phyloP scores from a whole-genome alignment of 2,113 vertebrate genomes.

The Corythornis cristatus region DNA sequence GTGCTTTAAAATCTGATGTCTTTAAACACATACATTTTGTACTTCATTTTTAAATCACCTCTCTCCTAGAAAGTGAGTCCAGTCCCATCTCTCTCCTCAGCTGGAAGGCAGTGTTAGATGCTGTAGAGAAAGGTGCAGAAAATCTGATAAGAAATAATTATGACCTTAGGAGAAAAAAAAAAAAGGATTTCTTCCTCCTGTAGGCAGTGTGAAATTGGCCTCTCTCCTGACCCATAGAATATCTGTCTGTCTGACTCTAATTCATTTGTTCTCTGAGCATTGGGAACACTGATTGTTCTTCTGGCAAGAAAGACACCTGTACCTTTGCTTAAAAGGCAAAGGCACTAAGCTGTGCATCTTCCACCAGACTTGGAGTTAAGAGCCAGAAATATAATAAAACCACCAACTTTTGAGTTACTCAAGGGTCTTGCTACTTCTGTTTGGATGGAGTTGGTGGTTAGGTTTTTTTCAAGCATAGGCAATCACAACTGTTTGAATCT shows the following conservation, averaged over 20 bases:
- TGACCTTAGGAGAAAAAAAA: background rate
- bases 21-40: rapidly evolving
- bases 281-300: background rate
- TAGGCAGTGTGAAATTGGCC: background rate
- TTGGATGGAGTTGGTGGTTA: background rate
- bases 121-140: background rate
- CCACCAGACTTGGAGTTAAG: background rate
- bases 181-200: background rate
- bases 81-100: background rate
- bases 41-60: background rate
- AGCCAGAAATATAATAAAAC: background rate
- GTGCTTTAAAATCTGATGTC: rapidly evolving
- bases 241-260: background rate
- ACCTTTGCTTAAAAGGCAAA: background rate
- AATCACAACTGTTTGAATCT: background rate
- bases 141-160: constrained; percentile 23
- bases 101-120: background rate
- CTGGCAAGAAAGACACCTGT: background rate
- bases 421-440: background rate
- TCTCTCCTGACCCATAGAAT: background rate
- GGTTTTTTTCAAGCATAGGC: background rate
- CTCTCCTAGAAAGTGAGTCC: background rate
- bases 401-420: background rate
- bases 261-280: background rate
- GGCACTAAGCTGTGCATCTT: background rate